A percentile compares a stretch with the other conserved stretches of the same genome.
Evolutionary conservation across 2,797 vertebrate species (phyloP).

Genomic region (Phoxinus dragarum): DNA sequence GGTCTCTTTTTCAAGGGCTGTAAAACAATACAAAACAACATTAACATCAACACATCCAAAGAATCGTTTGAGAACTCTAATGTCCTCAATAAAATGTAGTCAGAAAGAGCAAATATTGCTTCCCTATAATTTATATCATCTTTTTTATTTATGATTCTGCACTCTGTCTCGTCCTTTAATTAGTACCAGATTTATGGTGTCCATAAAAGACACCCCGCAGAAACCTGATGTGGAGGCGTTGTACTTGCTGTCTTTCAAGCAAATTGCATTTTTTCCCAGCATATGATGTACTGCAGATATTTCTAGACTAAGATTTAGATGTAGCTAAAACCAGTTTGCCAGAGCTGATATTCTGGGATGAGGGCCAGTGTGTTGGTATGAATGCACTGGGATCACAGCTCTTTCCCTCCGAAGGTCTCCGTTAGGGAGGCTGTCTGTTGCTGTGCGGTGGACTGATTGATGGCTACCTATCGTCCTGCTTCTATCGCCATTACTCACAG

Average conservation of each 20-base stretch:
- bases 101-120: conserved; percentile 1
- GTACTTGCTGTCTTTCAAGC: conserved; percentile 31
- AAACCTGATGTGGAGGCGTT: not conserved
- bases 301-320: conserved; percentile 38
- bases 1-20: not conserved
- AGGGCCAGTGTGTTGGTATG: conserved; percentile 57
- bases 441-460: conserved; percentile 45
- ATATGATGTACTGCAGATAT: conserved; percentile 21
- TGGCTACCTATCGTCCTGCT: conserved; percentile 22
- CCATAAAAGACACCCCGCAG: conserved; percentile 34
- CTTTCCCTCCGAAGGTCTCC: conserved; percentile 29
- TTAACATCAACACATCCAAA: conserved; percentile 9
- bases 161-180: conserved; percentile 38
- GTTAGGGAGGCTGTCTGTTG: conserved; percentile 22
- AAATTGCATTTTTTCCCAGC: conserved; percentile 16
- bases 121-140: not conserved
- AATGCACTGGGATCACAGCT: conserved; percentile 64
- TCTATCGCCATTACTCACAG: conserved; percentile 44
- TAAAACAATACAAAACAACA: not conserved
- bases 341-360: conserved; percentile 62
- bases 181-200: conserved; percentile 44
- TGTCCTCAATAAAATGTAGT: conserved; percentile 4
- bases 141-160: conserved; percentile 29
- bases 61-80: not conserved
- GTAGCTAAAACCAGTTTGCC: conserved; percentile 60